Evolutionary conservation across 1,140 invertebrate genomes (phyloP).

Genomic region (Hesperophylax magnus): DNA sequence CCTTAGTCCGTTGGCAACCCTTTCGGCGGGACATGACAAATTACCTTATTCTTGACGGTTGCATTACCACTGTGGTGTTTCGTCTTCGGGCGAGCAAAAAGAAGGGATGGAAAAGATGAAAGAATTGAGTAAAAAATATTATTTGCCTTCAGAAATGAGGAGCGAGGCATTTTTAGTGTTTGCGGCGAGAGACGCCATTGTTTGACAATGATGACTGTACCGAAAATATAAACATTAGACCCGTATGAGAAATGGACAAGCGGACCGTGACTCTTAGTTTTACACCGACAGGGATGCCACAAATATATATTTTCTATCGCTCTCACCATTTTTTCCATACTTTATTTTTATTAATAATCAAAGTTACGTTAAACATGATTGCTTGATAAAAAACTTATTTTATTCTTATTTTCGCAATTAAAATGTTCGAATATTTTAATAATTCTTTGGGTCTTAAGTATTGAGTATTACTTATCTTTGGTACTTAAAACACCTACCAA

Average conservation of each 20-base stretch:
- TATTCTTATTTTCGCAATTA: no score
- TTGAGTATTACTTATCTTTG: no score
- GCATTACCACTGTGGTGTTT: slow-evolving; percentile 42
- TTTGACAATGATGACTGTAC: slow-evolving; percentile 55
- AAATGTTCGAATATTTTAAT: no score
- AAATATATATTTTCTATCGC: neutral
- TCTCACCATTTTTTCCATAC: neutral
- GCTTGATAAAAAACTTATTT: no score
- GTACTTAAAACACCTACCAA: no score
- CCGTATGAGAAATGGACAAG: slow-evolving; percentile 48
- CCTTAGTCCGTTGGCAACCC: slow-evolving; percentile 24
- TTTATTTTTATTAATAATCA: neutral
- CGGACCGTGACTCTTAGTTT: slow-evolving; percentile 54
- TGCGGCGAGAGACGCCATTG: slow-evolving; percentile 44
- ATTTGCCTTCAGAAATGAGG: slow-evolving; percentile 25
- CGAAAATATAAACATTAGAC: slow-evolving; percentile 56
- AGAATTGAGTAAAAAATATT: neutral
- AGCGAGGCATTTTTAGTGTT: slow-evolving; percentile 41
- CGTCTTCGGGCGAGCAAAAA: slow-evolving; percentile 38
- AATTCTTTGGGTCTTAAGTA: no score
- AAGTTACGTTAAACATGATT: no score
- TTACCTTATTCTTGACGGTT: slow-evolving; percentile 48
- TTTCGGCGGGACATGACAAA: slow-evolving; percentile 51
- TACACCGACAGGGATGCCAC: slow-evolving; percentile 19
- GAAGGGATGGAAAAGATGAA: slow-evolving; percentile 14